Conservation (phyloP, 1,140 invertebrate genomes). For the Aporrectodea caliginosa region DNA sequence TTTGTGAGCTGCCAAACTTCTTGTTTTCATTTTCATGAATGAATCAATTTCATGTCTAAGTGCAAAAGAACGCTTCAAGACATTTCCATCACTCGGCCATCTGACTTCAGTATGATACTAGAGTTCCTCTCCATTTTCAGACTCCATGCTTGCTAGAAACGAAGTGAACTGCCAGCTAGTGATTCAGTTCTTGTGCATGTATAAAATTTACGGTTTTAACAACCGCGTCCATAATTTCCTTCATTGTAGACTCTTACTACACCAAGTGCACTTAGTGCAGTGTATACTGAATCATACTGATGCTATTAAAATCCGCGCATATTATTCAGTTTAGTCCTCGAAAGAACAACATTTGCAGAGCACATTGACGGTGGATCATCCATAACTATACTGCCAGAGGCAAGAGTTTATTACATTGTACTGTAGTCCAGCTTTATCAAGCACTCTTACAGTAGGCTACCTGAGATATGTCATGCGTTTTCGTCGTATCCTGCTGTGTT, state of each 20-base stretch:
- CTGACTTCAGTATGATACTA: neutral
- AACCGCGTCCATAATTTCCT: neutral
- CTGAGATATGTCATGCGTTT: neutral
- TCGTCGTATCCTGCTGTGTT: neutral
- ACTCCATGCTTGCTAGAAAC: neutral
- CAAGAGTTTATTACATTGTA: neutral
- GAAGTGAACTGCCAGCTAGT: neutral
- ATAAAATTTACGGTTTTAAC: neutral
- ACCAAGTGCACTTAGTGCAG: neutral
- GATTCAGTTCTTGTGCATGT: neutral
- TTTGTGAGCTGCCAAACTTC: neutral
- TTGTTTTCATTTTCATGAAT: neutral
- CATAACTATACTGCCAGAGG: neutral
- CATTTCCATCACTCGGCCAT: neutral
- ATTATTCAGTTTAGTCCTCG: neutral
- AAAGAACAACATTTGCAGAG: neutral
- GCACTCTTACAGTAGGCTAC: neutral
- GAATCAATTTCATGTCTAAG: neutral
- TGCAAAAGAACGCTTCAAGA: neutral
- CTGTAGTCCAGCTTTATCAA: neutral
- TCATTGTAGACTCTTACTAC: conserved; percentile 1
- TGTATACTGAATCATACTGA: neutral
- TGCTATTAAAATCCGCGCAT: neutral
- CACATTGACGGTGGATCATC: neutral
- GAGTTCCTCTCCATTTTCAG: neutral